Evolutionary conservation across 2,888 invertebrate species (phyloP).

Genomic region (Mechanitis mazaeus): DNA sequence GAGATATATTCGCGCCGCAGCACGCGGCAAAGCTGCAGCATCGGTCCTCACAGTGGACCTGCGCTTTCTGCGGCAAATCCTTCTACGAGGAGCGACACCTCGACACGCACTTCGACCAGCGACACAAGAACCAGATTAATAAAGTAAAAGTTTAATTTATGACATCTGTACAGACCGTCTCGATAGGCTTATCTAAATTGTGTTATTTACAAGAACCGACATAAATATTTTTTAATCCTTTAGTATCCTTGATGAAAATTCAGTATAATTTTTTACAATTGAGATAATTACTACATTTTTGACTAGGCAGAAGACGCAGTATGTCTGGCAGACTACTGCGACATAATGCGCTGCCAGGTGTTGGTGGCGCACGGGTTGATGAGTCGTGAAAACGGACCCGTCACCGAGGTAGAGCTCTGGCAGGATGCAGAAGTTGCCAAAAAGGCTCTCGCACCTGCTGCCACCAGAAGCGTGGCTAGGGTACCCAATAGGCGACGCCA

Average conservation of each 20-base stretch:
- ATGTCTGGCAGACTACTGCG: slow-evolving; percentile 95
- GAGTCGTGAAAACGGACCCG: slow-evolving; percentile 80
- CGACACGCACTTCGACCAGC: slow-evolving; percentile 92
- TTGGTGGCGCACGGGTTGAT: slow-evolving; percentile 84
- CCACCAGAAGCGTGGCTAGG: slow-evolving; percentile 68
- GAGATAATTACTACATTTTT: not conserved
- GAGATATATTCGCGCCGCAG: slow-evolving; percentile 92
- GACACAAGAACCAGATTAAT: slow-evolving; percentile 89
- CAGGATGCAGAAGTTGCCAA: slow-evolving; percentile 84
- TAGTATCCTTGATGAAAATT: too few species aligned
- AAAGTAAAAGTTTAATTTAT: slow-evolving; percentile 71
- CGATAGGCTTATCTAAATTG: too few species aligned
- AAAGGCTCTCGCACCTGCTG: slow-evolving; percentile 78
- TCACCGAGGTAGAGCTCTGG: slow-evolving; percentile 90
- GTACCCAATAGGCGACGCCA: slow-evolving; percentile 51
- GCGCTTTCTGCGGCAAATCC: slow-evolving; percentile 93
- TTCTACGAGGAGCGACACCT: slow-evolving; percentile 92
- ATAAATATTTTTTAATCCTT: too few species aligned
- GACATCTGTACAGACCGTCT: too few species aligned
- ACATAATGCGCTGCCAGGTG: slow-evolving; percentile 96
- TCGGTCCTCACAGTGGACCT: slow-evolving; percentile 92
- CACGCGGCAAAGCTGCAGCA: slow-evolving; percentile 90
- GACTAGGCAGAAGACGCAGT: slow-evolving; percentile 91
- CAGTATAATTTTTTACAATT: too few species aligned
- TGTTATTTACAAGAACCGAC: too few species aligned